A percentile compares a stretch with the other conserved stretches of the same genome.
Conservation (phyloP, 2,113 vertebrate species). For the Parus major region DNA sequence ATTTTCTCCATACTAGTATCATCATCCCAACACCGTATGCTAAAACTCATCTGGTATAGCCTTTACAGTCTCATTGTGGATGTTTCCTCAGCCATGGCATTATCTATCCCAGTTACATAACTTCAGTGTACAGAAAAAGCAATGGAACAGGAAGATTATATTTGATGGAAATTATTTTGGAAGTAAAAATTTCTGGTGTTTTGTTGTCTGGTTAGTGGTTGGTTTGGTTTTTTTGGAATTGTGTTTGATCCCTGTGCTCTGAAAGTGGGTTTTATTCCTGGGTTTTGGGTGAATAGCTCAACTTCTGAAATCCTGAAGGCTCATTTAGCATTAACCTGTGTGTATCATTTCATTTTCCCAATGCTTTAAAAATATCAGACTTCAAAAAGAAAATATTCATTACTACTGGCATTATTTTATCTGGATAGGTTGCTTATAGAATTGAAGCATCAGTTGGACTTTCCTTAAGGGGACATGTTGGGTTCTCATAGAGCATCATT, state of each 20-base stretch:
- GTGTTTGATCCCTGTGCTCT: not conserved
- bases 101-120: not conserved
- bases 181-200: not conserved
- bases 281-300: not conserved
- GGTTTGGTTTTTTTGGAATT: not conserved
- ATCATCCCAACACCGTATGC: not conserved
- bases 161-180: not conserved
- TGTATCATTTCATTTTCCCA: not conserved
- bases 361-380: not conserved
- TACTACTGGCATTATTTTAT: not conserved
- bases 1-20: not conserved
- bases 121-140: not conserved
- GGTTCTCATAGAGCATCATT: not conserved
- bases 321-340: not conserved
- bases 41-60: not conserved
- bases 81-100: not conserved
- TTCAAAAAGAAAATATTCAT: not conserved
- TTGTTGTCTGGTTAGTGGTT: not conserved
- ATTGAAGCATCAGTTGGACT: not conserved
- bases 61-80: not conserved
- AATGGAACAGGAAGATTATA: not conserved
- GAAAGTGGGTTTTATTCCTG: not conserved
- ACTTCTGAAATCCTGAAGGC: not conserved
- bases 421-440: not conserved
- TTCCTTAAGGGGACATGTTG: not conserved